Percentiles rank a stretch among this genome's conserved stretches.
phyloP scores from a whole-genome alignment of 2,888 invertebrate species.

The Caenorhabditis sp. region DNA sequence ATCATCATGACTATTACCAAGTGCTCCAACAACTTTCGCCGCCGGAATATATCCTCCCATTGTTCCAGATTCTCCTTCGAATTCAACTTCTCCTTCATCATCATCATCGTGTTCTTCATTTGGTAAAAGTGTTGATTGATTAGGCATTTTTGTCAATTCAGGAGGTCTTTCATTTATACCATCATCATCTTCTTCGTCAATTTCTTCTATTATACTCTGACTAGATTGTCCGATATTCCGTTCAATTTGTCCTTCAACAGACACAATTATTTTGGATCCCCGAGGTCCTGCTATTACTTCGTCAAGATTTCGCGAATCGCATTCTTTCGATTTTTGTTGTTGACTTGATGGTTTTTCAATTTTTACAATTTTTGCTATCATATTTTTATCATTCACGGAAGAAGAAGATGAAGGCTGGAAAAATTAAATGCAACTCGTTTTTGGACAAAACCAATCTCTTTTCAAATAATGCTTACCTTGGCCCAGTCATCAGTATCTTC shows the following conservation, averaged over 20 bases:
- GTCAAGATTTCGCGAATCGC: slow-evolving; percentile 1
- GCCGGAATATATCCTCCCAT: slow-evolving; percentile 15
- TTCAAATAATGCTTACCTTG: no score
- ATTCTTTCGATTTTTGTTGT: not conserved
- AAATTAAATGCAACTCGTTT: no score
- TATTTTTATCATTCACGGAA: no score
- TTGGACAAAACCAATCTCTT: no score
- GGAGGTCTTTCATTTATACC: not conserved
- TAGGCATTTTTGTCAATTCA: not conserved
- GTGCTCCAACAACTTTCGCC: slow-evolving; percentile 6
- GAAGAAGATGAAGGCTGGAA: no score
- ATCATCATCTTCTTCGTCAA: not conserved
- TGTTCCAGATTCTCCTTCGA: slow-evolving; percentile 15
- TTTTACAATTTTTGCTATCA: not conserved
- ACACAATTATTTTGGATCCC: slow-evolving; percentile 28
- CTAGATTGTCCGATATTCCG: not conserved
- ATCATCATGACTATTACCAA: slow-evolving; percentile 44
- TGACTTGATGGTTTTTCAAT: not conserved
- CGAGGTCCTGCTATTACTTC: slow-evolving; percentile 34
- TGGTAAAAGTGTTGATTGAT: not conserved
- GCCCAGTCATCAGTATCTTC: slow-evolving; percentile 22
- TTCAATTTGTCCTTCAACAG: slow-evolving; percentile 26
- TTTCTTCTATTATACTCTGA: not conserved
- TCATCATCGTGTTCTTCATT: not conserved
- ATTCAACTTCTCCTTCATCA: slow-evolving; percentile 22